Percentiles rank a stretch among this genome's conserved stretches.
phyloP scores from a whole-genome alignment of 2,888 invertebrate genomes.

The Trichacis sp. region DNA sequence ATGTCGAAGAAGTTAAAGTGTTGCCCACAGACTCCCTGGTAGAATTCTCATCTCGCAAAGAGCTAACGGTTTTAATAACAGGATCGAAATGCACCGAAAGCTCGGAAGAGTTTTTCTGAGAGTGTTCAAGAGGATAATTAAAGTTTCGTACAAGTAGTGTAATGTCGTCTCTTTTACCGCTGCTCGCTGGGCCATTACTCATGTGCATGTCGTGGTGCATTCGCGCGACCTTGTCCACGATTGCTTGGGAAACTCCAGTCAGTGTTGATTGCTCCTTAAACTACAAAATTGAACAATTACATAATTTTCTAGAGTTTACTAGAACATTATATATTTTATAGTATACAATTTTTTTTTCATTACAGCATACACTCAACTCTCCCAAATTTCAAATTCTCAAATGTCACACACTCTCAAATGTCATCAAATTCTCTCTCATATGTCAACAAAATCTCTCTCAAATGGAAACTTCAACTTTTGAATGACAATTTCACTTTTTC shows the following conservation, averaged over 20 bases:
- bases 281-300: no score
- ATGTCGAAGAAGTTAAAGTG: conserved; percentile 54
- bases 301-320: no score
- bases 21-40: not conserved
- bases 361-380: no score
- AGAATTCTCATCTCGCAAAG: conserved; percentile 48
- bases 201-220: conserved; percentile 84
- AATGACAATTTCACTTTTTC: no score
- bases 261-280: conserved; percentile 84
- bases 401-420: no score
- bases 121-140: conserved; percentile 81
- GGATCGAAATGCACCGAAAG: conserved; percentile 75
- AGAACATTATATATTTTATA: no score
- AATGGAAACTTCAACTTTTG: no score
- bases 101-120: conserved; percentile 72
- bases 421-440: no score
- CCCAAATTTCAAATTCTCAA: no score
- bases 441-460: no score
- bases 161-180: conserved; percentile 83
- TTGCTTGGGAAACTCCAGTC: conserved; percentile 86
- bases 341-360: no score
- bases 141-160: conserved; percentile 89
- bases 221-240: conserved; percentile 86
- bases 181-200: conserved; percentile 69
- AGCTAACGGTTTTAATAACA: conserved; percentile 71